Percentiles rank a stretch among this genome's conserved stretches.
Evolutionary conservation across 2,888 invertebrate species (phyloP).

Genomic region (Linyphia triangularis): DNA sequence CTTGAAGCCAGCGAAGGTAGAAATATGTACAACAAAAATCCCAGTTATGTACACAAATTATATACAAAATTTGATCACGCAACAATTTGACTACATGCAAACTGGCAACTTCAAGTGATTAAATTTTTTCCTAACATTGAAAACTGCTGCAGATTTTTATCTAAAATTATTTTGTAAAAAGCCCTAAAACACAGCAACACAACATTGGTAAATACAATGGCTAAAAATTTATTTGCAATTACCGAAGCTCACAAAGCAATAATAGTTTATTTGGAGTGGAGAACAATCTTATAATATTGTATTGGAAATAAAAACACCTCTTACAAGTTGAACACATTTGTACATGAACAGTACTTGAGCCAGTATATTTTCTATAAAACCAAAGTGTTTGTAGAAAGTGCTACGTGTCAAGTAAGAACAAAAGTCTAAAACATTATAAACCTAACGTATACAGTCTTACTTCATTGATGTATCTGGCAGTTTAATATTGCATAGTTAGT

Average conservation of each 20-base stretch:
- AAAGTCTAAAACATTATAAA: neutral
- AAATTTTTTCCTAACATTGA: slow-evolving; percentile 48
- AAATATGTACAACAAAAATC: slow-evolving; percentile 69
- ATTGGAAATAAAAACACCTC: slow-evolving; percentile 25
- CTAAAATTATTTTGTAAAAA: slow-evolving; percentile 56
- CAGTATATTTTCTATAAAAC: neutral
- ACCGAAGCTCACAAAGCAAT: slow-evolving; percentile 23
- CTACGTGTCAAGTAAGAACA: no score
- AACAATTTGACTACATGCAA: slow-evolving; percentile 68
- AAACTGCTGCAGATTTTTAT: slow-evolving; percentile 46
- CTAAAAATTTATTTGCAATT: slow-evolving; percentile 35
- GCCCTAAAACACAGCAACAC: slow-evolving; percentile 63
- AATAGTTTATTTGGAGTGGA: neutral
- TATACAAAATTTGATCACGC: slow-evolving; percentile 69
- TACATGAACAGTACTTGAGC: slow-evolving; percentile 23
- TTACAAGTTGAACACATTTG: slow-evolving; percentile 1
- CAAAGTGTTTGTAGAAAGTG: neutral
- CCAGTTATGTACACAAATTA: slow-evolving; percentile 70
- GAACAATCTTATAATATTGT: neutral
- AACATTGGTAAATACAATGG: slow-evolving; percentile 37
- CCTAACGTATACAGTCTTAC: neutral
- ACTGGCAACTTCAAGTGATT: slow-evolving; percentile 63
- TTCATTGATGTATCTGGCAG: neutral
- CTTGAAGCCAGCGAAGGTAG: slow-evolving; percentile 62
- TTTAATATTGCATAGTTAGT: slow-evolving; percentile 3